Evolutionary conservation across 1,140 invertebrate genomes (phyloP).

Genomic region (Zaprionus vittiger): DNA sequence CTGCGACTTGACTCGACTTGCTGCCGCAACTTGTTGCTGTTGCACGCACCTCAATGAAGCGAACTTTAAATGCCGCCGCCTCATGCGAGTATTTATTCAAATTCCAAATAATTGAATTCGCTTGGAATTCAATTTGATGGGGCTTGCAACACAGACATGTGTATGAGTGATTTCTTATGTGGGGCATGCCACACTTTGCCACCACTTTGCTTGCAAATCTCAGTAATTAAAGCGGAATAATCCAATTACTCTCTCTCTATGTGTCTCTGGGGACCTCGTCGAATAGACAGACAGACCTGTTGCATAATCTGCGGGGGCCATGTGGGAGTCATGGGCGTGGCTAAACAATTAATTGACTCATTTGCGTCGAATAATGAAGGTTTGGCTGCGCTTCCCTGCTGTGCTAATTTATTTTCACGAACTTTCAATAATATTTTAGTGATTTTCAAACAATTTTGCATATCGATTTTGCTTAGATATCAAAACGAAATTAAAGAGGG

Average conservation of each 20-base stretch:
- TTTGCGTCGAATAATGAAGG: constrained; percentile 16
- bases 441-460: constrained; percentile 49
- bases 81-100: constrained; percentile 30
- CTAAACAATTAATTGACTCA: constrained; percentile 35
- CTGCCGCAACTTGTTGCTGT: constrained; percentile 13
- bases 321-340: constrained; percentile 38
- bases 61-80: constrained; percentile 49
- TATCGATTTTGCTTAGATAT: constrained; percentile 5
- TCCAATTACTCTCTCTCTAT: neutral
- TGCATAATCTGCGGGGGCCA: constrained; percentile 2
- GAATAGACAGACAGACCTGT: neutral
- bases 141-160: constrained; percentile 16
- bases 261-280: neutral
- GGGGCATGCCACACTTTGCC: constrained; percentile 44
- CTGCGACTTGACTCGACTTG: neutral
- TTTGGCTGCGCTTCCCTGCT: constrained; percentile 5
- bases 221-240: constrained; percentile 47
- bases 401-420: constrained; percentile 7
- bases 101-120: constrained; percentile 40
- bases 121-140: constrained; percentile 24
- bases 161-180: constrained; percentile 23
- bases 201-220: constrained; percentile 40
- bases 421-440: constrained; percentile 12
- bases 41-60: constrained; percentile 34
- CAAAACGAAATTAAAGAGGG: neutral